Base-by-base conservation (phyloP, 2,113 vertebrate genomes). In the Corynorhinus townsendii region DNA sequence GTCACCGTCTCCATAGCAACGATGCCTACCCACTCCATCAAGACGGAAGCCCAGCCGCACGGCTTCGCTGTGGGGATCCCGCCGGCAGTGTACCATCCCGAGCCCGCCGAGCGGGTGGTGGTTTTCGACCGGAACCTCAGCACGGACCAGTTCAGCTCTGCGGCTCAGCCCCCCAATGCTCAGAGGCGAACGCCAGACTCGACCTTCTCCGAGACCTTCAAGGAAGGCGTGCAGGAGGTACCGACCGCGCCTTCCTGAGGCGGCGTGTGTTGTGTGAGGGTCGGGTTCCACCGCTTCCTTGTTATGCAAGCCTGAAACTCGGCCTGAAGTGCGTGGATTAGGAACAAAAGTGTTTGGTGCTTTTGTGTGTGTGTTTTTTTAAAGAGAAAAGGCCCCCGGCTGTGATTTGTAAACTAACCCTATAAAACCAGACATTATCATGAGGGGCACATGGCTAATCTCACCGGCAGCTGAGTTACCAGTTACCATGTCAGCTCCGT, bases 151-250 rank as follows among this genome's bases (percentile, higher is more conserved):
- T 99, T 99, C 97, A 98, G 94, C 96, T 98, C 99, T 47, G 98
- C 68, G 95, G 91, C 97, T 62, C 98, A 98, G 45, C 97, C 98
- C 22, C 98, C 98, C 0, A 98, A 91, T 45, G 98, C 99, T 69
- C 99, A 99, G 96, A 98, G 99, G 80, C 98, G 99, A 47, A 99
- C 99, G 0, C 99, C 99, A 0, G 99, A 99, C 98, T 99, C 99
- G 87, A 99, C 99, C 94, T 99, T 99, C 98, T 98, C 99, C 0
- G 99, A 99, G 98, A 98, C 99, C 91, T 99, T 99, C 98, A 99
- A 99, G 98, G 99, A 99, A 86, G 98, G 99, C 11, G 98, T 99
- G 93, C 99, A 99, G 98, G 99, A 99, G 99, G 99, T 99, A 98
- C 87, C 68, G 80, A 98, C 87, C 68, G 80, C 11, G 7, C 92